phyloP scores from a whole-genome alignment of 1,140 invertebrate species.

The Nasonia vitripennis region DNA sequence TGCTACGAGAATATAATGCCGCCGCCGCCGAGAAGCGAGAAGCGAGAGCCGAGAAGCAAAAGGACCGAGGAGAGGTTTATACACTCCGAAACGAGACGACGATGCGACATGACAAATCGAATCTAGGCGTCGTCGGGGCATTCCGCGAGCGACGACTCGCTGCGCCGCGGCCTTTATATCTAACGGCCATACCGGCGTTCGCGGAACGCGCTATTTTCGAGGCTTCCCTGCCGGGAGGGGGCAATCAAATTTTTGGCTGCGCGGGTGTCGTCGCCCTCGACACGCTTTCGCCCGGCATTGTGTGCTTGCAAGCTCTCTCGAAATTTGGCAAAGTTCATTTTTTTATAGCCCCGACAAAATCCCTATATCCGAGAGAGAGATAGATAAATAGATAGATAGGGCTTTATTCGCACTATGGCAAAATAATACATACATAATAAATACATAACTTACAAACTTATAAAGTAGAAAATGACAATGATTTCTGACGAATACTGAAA shows the following conservation, averaged over 20 bases:
- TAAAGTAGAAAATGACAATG: too few relatives aligned
- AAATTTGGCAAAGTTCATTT: neutral
- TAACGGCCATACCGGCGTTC: constrained; percentile 9
- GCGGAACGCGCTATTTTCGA: constrained; percentile 29
- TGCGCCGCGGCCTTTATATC: constrained; percentile 43
- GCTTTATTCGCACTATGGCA: too few relatives aligned
- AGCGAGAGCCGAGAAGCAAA: constrained; percentile 6
- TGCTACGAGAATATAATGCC: neutral
- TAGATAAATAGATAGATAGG: too few relatives aligned
- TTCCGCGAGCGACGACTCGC: neutral
- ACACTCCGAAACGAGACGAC: constrained; percentile 10
- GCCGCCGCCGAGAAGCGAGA: neutral
- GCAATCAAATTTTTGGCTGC: constrained; percentile 42
- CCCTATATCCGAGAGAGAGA: too few relatives aligned
- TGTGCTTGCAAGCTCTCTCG: too few relatives aligned
- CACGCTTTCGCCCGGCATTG: constrained; percentile 13
- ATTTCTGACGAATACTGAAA: too few relatives aligned
- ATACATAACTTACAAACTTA: too few relatives aligned
- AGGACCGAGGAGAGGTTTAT: constrained; percentile 26
- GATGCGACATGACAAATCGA: constrained; percentile 46
- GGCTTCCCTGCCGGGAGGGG: neutral
- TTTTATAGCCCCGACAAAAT: too few relatives aligned
- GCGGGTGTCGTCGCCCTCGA: constrained; percentile 49
- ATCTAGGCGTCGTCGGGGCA: constrained; percentile 33
- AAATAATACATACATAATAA: too few relatives aligned